phyloP scores from a whole-genome alignment of 2,888 invertebrate species.

The Allolobophora icterica region DNA sequence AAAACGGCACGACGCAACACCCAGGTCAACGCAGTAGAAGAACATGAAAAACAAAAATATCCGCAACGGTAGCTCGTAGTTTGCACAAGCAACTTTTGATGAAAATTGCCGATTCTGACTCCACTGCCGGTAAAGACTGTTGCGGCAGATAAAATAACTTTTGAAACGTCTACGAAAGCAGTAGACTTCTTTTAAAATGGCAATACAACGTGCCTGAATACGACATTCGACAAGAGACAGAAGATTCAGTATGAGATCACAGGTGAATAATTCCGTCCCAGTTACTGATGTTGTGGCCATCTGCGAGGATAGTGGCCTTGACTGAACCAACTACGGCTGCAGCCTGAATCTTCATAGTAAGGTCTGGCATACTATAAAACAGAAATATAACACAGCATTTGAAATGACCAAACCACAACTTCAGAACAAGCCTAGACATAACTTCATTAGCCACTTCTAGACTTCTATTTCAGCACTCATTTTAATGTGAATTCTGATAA shows the following conservation, averaged over 20 bases:
- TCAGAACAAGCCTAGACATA: background rate
- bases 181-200: background rate
- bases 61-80: background rate
- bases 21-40: background rate
- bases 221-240: background rate
- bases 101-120: background rate
- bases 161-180: background rate
- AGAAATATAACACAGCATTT: background rate
- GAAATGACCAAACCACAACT: background rate
- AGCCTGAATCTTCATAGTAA: background rate
- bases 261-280: constrained; percentile 6
- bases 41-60: constrained; percentile 3
- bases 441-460: background rate
- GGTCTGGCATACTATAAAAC: background rate
- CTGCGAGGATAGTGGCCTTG: background rate
- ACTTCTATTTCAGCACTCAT: background rate
- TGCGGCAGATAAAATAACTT: background rate
- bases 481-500: background rate
- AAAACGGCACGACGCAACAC: background rate
- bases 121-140: background rate
- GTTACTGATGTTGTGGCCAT: background rate
- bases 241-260: background rate
- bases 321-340: background rate
- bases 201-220: background rate
- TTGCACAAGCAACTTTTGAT: no score